Conservation (phyloP, 1,140 invertebrate genomes). For the Bombus difficillimus region DNA sequence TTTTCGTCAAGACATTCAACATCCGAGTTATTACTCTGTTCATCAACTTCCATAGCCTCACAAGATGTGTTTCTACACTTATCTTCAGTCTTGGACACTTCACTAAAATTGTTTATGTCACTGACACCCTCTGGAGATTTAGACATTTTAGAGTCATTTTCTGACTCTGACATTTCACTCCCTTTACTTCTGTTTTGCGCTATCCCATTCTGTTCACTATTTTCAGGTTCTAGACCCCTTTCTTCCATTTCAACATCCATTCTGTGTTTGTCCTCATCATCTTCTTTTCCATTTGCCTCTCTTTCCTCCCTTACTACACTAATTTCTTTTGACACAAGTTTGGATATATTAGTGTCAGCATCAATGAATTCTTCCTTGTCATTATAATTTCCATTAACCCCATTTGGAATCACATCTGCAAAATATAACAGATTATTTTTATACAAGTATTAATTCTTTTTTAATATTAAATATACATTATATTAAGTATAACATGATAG, state of each 20-base stretch:
- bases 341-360: constrained; percentile 52
- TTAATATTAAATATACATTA: background rate
- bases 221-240: constrained; percentile 46
- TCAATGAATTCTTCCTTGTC: constrained; percentile 75
- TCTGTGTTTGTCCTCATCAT: constrained; percentile 73
- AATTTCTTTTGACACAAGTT: constrained; percentile 52
- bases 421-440: constrained; percentile 40
- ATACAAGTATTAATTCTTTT: background rate
- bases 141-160: constrained; percentile 57
- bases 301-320: constrained; percentile 56
- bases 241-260: constrained; percentile 62
- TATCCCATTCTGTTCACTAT: constrained; percentile 56
- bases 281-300: constrained; percentile 66
- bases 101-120: constrained; percentile 73
- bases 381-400: constrained; percentile 78
- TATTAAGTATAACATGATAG: background rate
- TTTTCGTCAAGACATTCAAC: constrained; percentile 79
- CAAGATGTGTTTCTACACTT: constrained; percentile 66
- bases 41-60: constrained; percentile 79
- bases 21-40: constrained; percentile 77
- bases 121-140: constrained; percentile 63
- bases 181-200: constrained; percentile 42
- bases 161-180: constrained; percentile 45
- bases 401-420: constrained; percentile 79
- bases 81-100: constrained; percentile 72